phyloP scores from a whole-genome alignment of 1,140 invertebrate species.

The Drosophila kikkawai region DNA sequence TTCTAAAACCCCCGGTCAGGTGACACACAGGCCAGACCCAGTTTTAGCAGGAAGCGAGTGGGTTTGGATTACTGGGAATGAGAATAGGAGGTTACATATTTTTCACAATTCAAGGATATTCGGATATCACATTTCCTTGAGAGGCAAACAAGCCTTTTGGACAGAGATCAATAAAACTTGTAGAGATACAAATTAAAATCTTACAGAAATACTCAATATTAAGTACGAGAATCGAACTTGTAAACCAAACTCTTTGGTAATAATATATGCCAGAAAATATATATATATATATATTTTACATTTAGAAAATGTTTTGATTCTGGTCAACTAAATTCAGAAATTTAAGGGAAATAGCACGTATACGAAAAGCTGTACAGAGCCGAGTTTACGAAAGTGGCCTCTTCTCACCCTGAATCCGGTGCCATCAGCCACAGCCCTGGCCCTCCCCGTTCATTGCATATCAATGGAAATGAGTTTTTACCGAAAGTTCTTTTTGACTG shows the following conservation, averaged over 20 bases:
- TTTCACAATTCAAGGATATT: background rate
- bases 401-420: constrained; percentile 3
- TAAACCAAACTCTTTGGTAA: background rate
- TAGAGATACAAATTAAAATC: background rate
- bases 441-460: constrained; percentile 63
- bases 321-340: background rate
- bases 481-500: constrained; percentile 47
- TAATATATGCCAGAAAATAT: no score
- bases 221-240: background rate
- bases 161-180: background rate
- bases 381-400: background rate
- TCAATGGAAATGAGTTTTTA: constrained; percentile 76
- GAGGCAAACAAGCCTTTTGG: background rate
- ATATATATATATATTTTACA: background rate
- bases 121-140: background rate
- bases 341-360: background rate
- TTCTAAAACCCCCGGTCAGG: constrained; percentile 3
- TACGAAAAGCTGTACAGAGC: background rate
- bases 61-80: background rate
- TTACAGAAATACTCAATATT: background rate
- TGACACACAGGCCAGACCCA: constrained; percentile 2
- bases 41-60: constrained; percentile 7
- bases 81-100: background rate
- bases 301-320: background rate
- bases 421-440: background rate